Percentiles rank a stretch among this genome's conserved stretches.
These are phyloP conservation scores for Hecatera dysodea DNA, from an alignment of 2,888 invertebrate species.

Conservation along the genomic window DNA sequence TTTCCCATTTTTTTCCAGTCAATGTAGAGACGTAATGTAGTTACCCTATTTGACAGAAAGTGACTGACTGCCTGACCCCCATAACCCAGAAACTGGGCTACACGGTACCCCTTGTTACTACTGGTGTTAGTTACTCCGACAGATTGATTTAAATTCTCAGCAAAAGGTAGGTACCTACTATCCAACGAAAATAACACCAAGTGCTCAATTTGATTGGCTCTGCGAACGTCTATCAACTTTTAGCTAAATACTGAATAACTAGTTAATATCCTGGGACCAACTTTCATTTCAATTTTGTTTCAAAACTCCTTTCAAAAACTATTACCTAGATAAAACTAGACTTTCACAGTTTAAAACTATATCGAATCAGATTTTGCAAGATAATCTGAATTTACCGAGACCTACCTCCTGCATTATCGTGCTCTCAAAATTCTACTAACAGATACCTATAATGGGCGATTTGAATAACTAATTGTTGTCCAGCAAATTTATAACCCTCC, in stretches of 20 bases:
- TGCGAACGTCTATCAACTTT: conserved; percentile 11
- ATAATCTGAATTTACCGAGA: background rate
- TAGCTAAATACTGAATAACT: conserved; percentile 29
- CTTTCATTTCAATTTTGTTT: conserved; percentile 24
- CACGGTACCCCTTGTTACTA: background rate
- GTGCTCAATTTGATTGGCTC: conserved; percentile 1
- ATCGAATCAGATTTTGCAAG: too few relatives aligned
- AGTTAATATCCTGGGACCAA: conserved; percentile 43
- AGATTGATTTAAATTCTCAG: background rate
- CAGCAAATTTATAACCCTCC: background rate
- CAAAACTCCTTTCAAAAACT: conserved; percentile 6
- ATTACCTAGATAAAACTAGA: background rate
- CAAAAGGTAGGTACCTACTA: background rate
- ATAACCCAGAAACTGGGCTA: background rate
- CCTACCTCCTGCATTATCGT: background rate
- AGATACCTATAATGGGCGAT: background rate
- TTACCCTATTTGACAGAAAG: background rate
- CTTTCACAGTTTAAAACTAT: background rate
- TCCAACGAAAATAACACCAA: background rate
- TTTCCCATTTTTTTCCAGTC: too few relatives aligned
- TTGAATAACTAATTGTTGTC: background rate
- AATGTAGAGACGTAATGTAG: too few relatives aligned
- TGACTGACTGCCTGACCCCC: background rate
- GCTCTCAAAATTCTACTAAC: too few relatives aligned
- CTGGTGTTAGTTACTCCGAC: too few relatives aligned